Evolutionary conservation across 2,797 vertebrate species (phyloP).

Genomic region (Phalloptychus januarius): DNA sequence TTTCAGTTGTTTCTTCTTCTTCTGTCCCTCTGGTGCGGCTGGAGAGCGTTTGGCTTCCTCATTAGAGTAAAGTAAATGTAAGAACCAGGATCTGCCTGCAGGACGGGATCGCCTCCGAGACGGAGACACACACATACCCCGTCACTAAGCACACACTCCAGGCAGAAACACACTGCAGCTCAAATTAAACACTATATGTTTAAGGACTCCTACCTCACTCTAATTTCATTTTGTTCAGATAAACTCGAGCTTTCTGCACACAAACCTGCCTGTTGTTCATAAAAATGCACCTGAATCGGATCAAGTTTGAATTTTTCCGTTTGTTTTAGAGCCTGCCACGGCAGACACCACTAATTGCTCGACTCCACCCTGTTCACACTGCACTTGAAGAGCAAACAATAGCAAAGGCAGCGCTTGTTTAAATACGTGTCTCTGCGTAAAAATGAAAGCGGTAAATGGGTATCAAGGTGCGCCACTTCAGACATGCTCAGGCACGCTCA

Average conservation of each 20-base stretch:
- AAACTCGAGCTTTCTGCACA: constrained; percentile 2
- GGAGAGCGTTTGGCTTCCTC: constrained; percentile 24
- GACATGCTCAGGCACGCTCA: neutral
- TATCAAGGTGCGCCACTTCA: neutral
- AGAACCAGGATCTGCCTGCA: constrained; percentile 35
- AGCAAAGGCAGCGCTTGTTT: neutral
- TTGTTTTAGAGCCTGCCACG: constrained; percentile 31
- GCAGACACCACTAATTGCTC: constrained; percentile 22
- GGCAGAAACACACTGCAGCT: neutral
- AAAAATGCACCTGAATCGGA: neutral
- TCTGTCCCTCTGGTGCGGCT: neutral
- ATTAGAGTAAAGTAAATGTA: constrained; percentile 39
- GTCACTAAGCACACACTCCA: constrained; percentile 1
- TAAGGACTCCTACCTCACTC: neutral
- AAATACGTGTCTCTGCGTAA: neutral
- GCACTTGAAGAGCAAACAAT: neutral
- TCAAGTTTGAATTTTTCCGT: neutral
- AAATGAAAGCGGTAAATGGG: neutral
- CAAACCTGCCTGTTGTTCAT: neutral
- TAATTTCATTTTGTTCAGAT: neutral
- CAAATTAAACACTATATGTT: neutral
- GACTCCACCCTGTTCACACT: constrained; percentile 43
- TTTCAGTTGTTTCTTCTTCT: neutral
- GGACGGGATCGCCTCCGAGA: constrained; percentile 50
- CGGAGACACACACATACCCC: constrained; percentile 29